A percentile compares a stretch with the other conserved stretches of the same genome.
Evolutionary conservation across 2,888 invertebrate species (phyloP).

Genomic region (Morpho helenor): DNA sequence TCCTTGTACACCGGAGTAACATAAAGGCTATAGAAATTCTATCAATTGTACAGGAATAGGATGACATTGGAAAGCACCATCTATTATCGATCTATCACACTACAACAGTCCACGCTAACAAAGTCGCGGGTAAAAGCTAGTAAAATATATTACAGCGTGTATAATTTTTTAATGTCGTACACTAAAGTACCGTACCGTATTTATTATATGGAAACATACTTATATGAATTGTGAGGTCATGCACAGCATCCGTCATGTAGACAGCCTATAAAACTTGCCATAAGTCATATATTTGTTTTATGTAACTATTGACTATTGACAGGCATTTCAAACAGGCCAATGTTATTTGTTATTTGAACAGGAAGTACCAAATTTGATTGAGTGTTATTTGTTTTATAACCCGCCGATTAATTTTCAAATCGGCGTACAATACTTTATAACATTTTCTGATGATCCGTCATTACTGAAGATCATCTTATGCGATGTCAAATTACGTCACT

Average conservation of each 20-base stretch:
- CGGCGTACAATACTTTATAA: neutral
- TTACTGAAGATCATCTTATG: too few species aligned
- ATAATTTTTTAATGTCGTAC: too few species aligned
- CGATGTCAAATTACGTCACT: too few species aligned
- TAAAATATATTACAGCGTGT: too few species aligned
- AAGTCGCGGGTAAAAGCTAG: too few species aligned
- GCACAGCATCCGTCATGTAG: slow-evolving; percentile 61
- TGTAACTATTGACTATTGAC: slow-evolving; percentile 46
- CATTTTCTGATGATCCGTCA: too few species aligned
- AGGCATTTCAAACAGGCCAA: slow-evolving; percentile 29
- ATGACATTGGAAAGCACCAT: too few species aligned
- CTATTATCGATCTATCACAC: too few species aligned
- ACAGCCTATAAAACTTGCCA: slow-evolving; percentile 60
- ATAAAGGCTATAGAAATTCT: too few species aligned
- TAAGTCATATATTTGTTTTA: slow-evolving; percentile 51
- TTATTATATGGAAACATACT: slow-evolving; percentile 1
- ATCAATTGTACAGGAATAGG: too few species aligned
- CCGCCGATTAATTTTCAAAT: slow-evolving; percentile 1
- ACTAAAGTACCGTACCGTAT: neutral
- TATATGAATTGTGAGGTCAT: slow-evolving; percentile 64
- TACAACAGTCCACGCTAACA: too few species aligned
- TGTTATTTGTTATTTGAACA: slow-evolving; percentile 16
- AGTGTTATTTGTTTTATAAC: slow-evolving; percentile 1
- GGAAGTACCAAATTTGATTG: slow-evolving; percentile 12
- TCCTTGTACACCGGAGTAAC: too few species aligned